Evolutionary conservation across 2,888 invertebrate genomes (phyloP).

Genomic region (Hirtodrosophila alboralis): DNA sequence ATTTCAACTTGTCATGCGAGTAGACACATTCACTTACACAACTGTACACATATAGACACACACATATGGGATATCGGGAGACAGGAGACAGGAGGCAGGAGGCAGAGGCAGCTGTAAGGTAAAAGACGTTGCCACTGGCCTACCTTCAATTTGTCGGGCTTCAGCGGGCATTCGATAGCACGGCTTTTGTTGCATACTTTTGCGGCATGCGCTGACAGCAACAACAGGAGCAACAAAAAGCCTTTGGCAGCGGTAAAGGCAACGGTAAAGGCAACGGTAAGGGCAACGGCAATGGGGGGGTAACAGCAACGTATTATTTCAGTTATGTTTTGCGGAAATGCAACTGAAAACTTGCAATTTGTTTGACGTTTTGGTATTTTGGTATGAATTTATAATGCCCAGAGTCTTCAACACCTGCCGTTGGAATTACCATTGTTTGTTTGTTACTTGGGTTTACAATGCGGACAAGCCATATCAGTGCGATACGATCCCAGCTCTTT

Average conservation of each 20-base stretch:
- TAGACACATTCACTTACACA: constrained; percentile 44
- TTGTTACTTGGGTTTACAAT: constrained; percentile 32
- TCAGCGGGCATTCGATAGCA: constrained; percentile 57
- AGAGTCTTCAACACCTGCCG: constrained; percentile 71
- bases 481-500: constrained; percentile 10
- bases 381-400: constrained; percentile 72
- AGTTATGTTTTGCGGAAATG: constrained; percentile 75
- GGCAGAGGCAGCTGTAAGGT: constrained; percentile 21
- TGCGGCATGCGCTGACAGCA: constrained; percentile 39
- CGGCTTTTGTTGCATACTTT: constrained; percentile 68
- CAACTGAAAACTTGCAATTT: constrained; percentile 78
- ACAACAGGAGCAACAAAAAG: constrained; percentile 5
- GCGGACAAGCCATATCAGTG: constrained; percentile 15
- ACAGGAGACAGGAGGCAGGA: too few species aligned
- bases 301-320: constrained; percentile 68
- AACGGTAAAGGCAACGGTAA: background rate
- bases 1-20: constrained; percentile 77
- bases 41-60: constrained; percentile 4
- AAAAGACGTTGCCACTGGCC: constrained; percentile 64
- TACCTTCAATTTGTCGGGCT: constrained; percentile 74
- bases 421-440: constrained; percentile 35
- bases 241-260: background rate
- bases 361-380: constrained; percentile 76
- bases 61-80: too few species aligned
- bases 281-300: background rate